These are phyloP conservation scores for Metridium senile DNA, from an alignment of 92 coral and sea anemone species.

Conservation along the genomic window DNA sequence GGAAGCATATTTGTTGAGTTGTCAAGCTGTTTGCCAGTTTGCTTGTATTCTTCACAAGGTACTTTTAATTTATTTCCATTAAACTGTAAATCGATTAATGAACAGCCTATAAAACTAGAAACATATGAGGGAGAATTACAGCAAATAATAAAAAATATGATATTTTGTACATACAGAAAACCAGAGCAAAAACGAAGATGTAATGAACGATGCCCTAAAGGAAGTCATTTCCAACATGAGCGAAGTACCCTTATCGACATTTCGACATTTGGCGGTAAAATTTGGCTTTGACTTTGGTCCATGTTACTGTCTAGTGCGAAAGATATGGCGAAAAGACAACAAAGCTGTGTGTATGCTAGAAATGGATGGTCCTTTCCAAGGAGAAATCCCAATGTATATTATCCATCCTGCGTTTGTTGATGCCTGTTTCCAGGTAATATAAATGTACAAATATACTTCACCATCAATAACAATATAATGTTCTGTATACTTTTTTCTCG, in stretches of 20 bases:
- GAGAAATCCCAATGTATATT: constrained; percentile 58
- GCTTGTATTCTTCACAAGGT: background rate
- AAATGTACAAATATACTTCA: too few species aligned
- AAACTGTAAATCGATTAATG: too few species aligned
- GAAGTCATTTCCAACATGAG: constrained; percentile 46
- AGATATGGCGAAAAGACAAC: constrained; percentile 60
- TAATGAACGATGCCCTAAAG: constrained; percentile 9
- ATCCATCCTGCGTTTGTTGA: constrained; percentile 89
- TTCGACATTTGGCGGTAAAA: constrained; percentile 50
- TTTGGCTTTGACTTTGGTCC: constrained; percentile 84
- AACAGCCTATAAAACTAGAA: too few species aligned
- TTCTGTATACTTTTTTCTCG: too few species aligned
- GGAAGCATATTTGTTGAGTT: constrained; percentile 39
- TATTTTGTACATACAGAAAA: too few species aligned
- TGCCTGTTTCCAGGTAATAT: constrained; percentile 79
- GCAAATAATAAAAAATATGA: too few species aligned
- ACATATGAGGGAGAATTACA: too few species aligned
- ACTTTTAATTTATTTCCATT: background rate
- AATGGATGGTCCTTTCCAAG: constrained; percentile 20
- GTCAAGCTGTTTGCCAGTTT: background rate
- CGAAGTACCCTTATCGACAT: constrained; percentile 51
- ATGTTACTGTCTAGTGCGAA: constrained; percentile 61
- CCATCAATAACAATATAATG: too few species aligned
- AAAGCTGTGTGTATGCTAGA: constrained; percentile 67
- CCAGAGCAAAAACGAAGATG: too few species aligned